A percentile compares a stretch with the other conserved stretches of the same genome.
phyloP scores from a whole-genome alignment of 1,140 invertebrate genomes.

The Pachyrhynchus sulphureomaculatus region DNA sequence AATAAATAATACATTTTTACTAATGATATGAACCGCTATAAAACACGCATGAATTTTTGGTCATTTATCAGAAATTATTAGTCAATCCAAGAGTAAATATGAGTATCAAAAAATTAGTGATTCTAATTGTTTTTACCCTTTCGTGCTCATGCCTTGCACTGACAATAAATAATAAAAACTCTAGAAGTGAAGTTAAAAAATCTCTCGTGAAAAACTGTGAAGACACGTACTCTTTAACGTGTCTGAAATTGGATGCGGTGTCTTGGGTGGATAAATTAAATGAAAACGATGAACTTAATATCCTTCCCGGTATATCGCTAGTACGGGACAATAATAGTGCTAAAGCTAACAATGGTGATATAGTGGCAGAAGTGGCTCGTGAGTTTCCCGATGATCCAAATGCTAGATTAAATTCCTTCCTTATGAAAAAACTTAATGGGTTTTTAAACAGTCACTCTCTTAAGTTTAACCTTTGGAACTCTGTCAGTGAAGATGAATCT shows the following conservation, averaged over 20 bases:
- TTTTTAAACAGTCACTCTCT: conserved; percentile 73
- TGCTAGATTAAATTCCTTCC: conserved; percentile 70
- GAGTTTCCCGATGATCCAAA: conserved; percentile 73
- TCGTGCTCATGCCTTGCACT: not conserved
- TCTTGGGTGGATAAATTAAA: conserved; percentile 72
- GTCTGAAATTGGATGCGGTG: conserved; percentile 75
- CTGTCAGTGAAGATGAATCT: conserved; percentile 34
- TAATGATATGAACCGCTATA: conserved; percentile 28
- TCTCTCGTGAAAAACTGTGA: conserved; percentile 62
- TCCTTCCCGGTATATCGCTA: conserved; percentile 70
- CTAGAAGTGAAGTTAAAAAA: conserved; percentile 41
- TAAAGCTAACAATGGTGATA: conserved; percentile 61
- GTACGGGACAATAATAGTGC: conserved; percentile 64
- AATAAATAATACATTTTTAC: conserved; percentile 25
- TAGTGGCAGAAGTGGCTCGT: conserved; percentile 69
- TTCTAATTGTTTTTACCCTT: conserved; percentile 2
- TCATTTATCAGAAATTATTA: conserved; percentile 29
- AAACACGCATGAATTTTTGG: conserved; percentile 28
- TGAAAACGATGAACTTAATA: conserved; percentile 60
- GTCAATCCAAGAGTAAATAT: conserved; percentile 8
- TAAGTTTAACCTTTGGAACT: conserved; percentile 66
- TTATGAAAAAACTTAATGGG: conserved; percentile 67
- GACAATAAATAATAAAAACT: conserved; percentile 22
- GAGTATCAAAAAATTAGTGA: not conserved
- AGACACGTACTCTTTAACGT: conserved; percentile 71